Base-by-base conservation (phyloP, 2,888 invertebrate species). In the Salticus scenicus region DNA sequence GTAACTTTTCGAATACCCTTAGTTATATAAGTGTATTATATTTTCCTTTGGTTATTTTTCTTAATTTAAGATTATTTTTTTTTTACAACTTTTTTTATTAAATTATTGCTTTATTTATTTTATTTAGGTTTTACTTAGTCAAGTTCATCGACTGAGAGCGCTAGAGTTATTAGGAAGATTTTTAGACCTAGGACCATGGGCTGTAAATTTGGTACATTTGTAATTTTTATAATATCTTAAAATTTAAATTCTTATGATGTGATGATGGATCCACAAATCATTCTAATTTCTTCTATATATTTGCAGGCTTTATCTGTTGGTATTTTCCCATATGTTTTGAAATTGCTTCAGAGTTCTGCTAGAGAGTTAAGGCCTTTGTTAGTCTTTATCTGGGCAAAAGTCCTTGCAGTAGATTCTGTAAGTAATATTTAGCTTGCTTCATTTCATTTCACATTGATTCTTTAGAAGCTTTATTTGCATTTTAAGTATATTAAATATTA, bases 381-480 rank as follows among this genome's bases (percentile, higher is more conserved):
- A 89, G 98, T 99, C 66, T 98, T 98, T 91, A 98, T 99, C 89
- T 99, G 99, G 99, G 98, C 99, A 24, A 98, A 98, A 92, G 98
- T 99, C 89, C 93, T 99, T 82, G 98, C 98, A 37, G 97, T 98
- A 5, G 99, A 99, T 91, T 95, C 95, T 91, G 97, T 96, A 90
- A 93, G 94, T 93, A 66, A 14, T 47, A 33, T 37, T 70, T 70
- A n/a, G n/a, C n/a, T n/a, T n/a, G n/a, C n/a, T n/a, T n/a, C 10
- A 37, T 37, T 7, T 37, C 37, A 37, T 37, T 37, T 37, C 10
- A 10, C 10, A 37, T 10, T 7, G 37, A 37, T 10, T 10, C 37
- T 37, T 37, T 37, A 37, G 37, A 37, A 37, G 10, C 37, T 7
- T 37, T 10, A 7, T 37, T 4, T 37, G 10, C 37, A 10, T 37